Evolutionary conservation across 2,888 invertebrate species (phyloP).

Genomic region (Ophraella communa): DNA sequence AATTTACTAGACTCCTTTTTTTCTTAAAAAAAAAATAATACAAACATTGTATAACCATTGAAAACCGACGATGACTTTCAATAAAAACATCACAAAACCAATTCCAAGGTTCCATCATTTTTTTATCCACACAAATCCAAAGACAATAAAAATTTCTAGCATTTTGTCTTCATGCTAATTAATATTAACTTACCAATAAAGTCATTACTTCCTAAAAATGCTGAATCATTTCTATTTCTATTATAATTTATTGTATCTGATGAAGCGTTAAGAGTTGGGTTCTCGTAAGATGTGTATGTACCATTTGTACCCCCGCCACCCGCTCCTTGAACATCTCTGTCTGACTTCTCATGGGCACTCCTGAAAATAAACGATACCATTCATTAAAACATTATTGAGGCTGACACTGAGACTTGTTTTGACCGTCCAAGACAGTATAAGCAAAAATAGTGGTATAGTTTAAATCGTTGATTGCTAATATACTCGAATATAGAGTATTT

Average conservation of each 20-base stretch:
- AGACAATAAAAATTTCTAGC: background rate
- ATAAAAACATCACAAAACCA: background rate
- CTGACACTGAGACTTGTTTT: no score
- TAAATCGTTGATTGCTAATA: no score
- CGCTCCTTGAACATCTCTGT: conserved; percentile 51
- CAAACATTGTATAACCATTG: background rate
- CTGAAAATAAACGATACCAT: conserved; percentile 26
- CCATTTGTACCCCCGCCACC: conserved; percentile 51
- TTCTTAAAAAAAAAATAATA: background rate
- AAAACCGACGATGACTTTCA: background rate
- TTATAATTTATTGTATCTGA: conserved; percentile 50
- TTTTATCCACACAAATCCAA: background rate
- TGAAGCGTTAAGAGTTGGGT: conserved; percentile 55
- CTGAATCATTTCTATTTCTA: conserved; percentile 38
- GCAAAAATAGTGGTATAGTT: no score
- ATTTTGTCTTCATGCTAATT: background rate
- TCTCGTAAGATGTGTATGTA: conserved; percentile 55
- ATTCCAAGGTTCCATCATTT: background rate
- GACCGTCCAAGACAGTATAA: no score
- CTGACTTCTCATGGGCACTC: conserved; percentile 41
- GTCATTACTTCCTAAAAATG: conserved; percentile 65
- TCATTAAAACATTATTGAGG: background rate
- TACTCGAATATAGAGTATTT: no score
- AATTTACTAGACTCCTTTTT: no score
- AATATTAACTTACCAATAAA: conserved; percentile 62